Evolutionary conservation across 2,888 invertebrate genomes (phyloP), one percentile per base, ranked within the genome.

Genomic region (Noctua comes): DNA sequence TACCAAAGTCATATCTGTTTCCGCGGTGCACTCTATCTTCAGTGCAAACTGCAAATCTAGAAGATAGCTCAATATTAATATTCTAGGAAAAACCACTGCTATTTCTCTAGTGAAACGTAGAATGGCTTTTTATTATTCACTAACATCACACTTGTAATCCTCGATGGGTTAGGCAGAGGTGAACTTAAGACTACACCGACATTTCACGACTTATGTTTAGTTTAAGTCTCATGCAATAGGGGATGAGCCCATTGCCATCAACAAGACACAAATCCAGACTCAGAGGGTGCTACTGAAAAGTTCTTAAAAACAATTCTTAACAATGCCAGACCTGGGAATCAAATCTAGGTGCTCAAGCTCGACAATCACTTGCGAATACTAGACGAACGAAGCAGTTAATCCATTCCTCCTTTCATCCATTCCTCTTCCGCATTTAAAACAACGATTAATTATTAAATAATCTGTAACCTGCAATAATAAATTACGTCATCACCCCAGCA

Each of bases 401-500:
- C 8, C 8, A 31, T 31, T 31, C n/a, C n/a, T n/a, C n/a, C n/a
- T n/a, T 62, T 62, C 0, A 21, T 62, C 10, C 10, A n/a, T 48
- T 65, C 2, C 31, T 46, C 18, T 48, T 27, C 1, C 2, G 4
- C 16, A 68, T 43, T 65, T 11, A 36, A 80, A 62, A 64, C 40
- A 78, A 78, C 13, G 40, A 64, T 43, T 54, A 48, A 62, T 57
- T 18, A 76, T 69, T 66, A 77, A 66, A 80, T 27, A 16, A 40
- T 27, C 66, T 11, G 65, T 40, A 40, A 43, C 59, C 82, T 68
- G 77, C 51, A 83, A 86, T 62, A 86, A 73, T 79, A 86, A 83
- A 79, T 79, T 66, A 80, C 83, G 59, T 80, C 76, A 80, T 86
- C 84, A 18, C 48, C 76, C 74, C 71, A 86, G 85, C 76, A 86